Conservation (phyloP, 2,888 invertebrate genomes). For the Isotomurus palustris region DNA sequence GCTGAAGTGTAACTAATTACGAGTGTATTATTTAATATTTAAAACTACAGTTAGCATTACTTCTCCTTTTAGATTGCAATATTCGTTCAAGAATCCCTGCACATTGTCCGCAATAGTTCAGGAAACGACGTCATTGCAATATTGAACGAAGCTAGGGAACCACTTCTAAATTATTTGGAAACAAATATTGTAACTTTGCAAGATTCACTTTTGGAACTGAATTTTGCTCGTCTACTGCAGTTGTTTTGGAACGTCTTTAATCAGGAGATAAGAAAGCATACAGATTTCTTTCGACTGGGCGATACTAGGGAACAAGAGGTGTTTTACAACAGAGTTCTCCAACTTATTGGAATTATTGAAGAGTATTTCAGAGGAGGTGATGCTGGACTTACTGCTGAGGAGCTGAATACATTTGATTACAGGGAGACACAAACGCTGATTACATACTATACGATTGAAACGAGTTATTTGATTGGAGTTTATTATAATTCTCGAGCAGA, state of each 20-base stretch:
- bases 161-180: slow-evolving; percentile 34
- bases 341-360: slow-evolving; percentile 19
- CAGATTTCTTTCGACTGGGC: slow-evolving; percentile 1
- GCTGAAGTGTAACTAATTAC: neutral
- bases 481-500: slow-evolving; percentile 27
- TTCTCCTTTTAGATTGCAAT: slow-evolving; percentile 6
- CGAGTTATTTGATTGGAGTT: slow-evolving; percentile 28
- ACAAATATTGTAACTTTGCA: slow-evolving; percentile 33
- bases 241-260: slow-evolving; percentile 39
- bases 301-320: slow-evolving; percentile 16
- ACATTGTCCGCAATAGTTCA: neutral
- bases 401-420: slow-evolving; percentile 30
- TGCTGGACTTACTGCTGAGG: slow-evolving; percentile 27
- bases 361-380: slow-evolving; percentile 36
- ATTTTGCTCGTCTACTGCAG: slow-evolving; percentile 35
- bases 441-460: slow-evolving; percentile 24
- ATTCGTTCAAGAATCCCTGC: slow-evolving; percentile 13
- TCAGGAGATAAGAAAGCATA: slow-evolving; percentile 17
- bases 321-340: slow-evolving; percentile 24
- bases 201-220: slow-evolving; percentile 27
- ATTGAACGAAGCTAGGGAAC: slow-evolving; percentile 26
- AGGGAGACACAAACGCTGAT: slow-evolving; percentile 9
- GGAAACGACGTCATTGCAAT: neutral
- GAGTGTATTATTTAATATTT: neutral
- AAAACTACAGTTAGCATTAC: neutral